A percentile compares a stretch with the other conserved stretches of the same genome.
These are phyloP conservation scores for Ptychadena robeensis DNA, from an alignment of 2,797 vertebrate genomes.

Conservation along the genomic window DNA sequence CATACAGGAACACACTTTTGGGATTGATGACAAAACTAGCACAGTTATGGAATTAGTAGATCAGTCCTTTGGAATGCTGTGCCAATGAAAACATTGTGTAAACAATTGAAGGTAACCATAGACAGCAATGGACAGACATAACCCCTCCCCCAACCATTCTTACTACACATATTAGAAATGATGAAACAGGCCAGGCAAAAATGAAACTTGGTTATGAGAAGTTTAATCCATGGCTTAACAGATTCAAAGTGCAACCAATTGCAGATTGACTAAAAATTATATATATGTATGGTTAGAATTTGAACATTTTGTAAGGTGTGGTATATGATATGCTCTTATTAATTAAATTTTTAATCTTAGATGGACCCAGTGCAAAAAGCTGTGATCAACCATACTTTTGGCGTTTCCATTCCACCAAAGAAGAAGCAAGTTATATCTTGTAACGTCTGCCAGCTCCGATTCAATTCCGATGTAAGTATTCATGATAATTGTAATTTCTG, in stretches of 20 bases:
- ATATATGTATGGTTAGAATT: too few relatives aligned
- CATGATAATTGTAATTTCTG: neutral
- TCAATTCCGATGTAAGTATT: conserved; percentile 95
- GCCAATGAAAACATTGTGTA: conserved; percentile 11
- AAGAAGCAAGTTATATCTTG: conserved; percentile 96
- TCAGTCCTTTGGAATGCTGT: conserved; percentile 15
- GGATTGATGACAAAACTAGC: neutral
- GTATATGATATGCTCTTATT: conserved; percentile 5
- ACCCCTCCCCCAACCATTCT: neutral
- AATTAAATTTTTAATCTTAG: conserved; percentile 72
- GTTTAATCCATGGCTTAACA: neutral
- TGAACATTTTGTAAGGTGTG: neutral
- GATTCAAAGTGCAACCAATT: too few relatives aligned
- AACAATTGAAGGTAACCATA: neutral
- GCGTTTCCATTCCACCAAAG: conserved; percentile 90
- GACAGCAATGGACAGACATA: neutral
- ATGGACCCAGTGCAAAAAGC: conserved; percentile 99
- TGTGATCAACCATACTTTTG: conserved; percentile 98
- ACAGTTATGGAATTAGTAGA: neutral
- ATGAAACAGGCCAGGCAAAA: neutral
- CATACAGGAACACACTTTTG: neutral
- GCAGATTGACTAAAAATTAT: too few relatives aligned
- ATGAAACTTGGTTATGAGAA: neutral
- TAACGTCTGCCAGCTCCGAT: conserved; percentile 93
- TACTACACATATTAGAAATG: neutral